Evolutionary conservation across 1,140 invertebrate species (phyloP), one percentile per base, ranked within the genome.

Genomic region (Drosophila busckii): DNA sequence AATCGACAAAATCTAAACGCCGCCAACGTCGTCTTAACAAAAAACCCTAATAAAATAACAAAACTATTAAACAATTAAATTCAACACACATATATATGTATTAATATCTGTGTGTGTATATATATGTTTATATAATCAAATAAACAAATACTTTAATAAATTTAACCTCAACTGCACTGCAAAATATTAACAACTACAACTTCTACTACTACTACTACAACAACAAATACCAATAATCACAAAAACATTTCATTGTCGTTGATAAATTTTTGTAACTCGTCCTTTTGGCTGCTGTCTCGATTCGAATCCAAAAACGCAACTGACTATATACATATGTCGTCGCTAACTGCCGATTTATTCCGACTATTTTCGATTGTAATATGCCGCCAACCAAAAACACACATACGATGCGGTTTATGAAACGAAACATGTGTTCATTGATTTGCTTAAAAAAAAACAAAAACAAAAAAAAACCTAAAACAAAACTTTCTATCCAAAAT

Each of bases 401-500:
- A 49, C 34, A 62, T 29, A 34, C 31, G 53, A 66, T 78, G 58
- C 70, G 69, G 46, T 52, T 34, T 66, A 56, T 66, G 62, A 66
- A 31, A 55, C 62, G 62, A 66, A 31, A 55, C 62, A 10, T 63
- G 45, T 56, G 23, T 58, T 53, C 44, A 68, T 75, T 75, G 40
- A 75, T 75, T 75, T 76, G 40, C 46, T 42, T 60, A 31, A n/a
- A n/a, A 22, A 64, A 63, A 31, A 55, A 65, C 60, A 64, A 64
- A 65, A 54, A 60, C 61, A 56, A 42, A 28, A 17, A 5, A 15
- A 42, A 59, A 49, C 22, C 46, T 22, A 59, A 54, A 25, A 16
- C 17, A 44, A 59, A 73, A 70, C 58, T 70, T 62, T 49, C 28
- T 62, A 66, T 73, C 62, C 31, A 69, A 75, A 19, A 71, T 67